phyloP scores from a whole-genome alignment of 1,140 invertebrate genomes.

The Cotesia typhae region DNA sequence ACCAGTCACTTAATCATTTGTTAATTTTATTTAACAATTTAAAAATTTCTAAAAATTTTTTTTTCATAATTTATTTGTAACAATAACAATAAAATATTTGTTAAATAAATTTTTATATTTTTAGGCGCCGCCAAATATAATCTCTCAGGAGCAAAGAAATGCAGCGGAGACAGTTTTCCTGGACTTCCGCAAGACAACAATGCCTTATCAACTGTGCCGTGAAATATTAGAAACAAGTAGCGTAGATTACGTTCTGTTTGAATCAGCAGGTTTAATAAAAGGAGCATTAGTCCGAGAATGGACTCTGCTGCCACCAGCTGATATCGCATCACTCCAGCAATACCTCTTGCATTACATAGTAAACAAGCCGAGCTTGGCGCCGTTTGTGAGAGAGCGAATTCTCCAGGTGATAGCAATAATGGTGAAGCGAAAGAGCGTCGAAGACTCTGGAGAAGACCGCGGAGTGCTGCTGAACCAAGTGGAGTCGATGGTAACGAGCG shows the following conservation, averaged over 20 bases:
- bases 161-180: slow-evolving; percentile 39
- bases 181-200: slow-evolving; percentile 72
- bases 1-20: background rate
- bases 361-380: slow-evolving; percentile 69
- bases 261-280: slow-evolving; percentile 85
- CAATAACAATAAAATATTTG: background rate
- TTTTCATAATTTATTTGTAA: background rate
- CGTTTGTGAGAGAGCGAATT: slow-evolving; percentile 74
- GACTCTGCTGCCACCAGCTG: slow-evolving; percentile 72
- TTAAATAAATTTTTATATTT: slow-evolving; percentile 38
- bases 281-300: slow-evolving; percentile 85
- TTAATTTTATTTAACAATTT: background rate
- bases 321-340: slow-evolving; percentile 77
- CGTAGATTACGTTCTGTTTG: slow-evolving; percentile 87
- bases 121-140: slow-evolving; percentile 82
- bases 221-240: slow-evolving; percentile 82
- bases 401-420: slow-evolving; percentile 86
- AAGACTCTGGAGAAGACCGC: slow-evolving; percentile 75
- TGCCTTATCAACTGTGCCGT: slow-evolving; percentile 82
- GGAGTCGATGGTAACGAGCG: slow-evolving; percentile 74
- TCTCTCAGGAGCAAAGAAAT: slow-evolving; percentile 38
- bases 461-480: slow-evolving; percentile 77
- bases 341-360: slow-evolving; percentile 84
- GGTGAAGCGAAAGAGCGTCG: slow-evolving; percentile 82
- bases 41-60: background rate